Evolutionary conservation across 2,113 vertebrate species (phyloP).

Genomic region (Arizona elegans): DNA sequence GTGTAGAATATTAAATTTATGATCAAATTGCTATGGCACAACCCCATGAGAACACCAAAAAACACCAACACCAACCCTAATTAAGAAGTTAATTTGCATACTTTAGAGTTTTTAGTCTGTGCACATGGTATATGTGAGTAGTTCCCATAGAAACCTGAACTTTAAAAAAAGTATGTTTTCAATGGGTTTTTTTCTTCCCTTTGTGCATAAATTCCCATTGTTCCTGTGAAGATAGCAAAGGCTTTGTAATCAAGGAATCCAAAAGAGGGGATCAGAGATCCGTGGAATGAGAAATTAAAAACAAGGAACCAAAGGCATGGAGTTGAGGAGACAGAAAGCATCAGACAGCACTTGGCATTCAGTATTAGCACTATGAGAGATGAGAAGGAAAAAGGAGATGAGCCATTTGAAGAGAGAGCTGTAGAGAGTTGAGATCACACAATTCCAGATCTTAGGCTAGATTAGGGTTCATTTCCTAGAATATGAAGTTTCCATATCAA

Average conservation of each 20-base stretch:
- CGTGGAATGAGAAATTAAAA: conserved; percentile 8
- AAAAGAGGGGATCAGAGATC: conserved; percentile 10
- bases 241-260: conserved; percentile 36
- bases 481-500: neutral
- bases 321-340: neutral
- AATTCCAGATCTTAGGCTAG: neutral
- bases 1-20: conserved; percentile 54
- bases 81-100: conserved; percentile 67
- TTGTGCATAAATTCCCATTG: conserved; percentile 56
- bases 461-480: neutral
- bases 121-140: conserved; percentile 28
- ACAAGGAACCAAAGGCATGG: neutral
- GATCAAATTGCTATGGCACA: conserved; percentile 45
- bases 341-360: neutral
- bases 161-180: conserved; percentile 51
- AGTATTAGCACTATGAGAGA: conserved; percentile 6
- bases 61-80: conserved; percentile 35
- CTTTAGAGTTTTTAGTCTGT: conserved; percentile 55
- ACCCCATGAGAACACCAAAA: conserved; percentile 50
- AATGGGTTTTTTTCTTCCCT: conserved; percentile 40
- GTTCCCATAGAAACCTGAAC: conserved; percentile 71
- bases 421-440: neutral
- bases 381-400: neutral
- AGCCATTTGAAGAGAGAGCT: neutral
- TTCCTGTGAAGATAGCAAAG: conserved; percentile 49